Evolutionary conservation across 2,888 invertebrate species (phyloP), one percentile per base, ranked within the genome.

Genomic region (Cheilosia vernalis): DNA sequence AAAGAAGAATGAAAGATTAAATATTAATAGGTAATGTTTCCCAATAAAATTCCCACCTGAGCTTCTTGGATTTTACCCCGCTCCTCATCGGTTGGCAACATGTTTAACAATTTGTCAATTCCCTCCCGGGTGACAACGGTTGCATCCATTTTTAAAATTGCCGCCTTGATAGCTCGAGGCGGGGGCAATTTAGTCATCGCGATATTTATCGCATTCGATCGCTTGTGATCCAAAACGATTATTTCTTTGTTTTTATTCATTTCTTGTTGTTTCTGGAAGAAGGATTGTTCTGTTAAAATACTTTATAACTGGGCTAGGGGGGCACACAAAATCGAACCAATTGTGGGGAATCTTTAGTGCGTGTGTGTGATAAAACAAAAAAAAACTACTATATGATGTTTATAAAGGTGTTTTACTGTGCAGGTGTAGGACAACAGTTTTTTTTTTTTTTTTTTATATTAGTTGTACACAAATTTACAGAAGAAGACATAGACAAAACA

Each of bases 191-290:
- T 99, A 24, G 99, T 99, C 96, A 99, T 97, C 17, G 99, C 99
- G 89, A 99, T 99, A 92, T 99, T 99, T 88, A 99, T 99, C 51
- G 98, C 99, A 92, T 99, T 99, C 7, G 99, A 99, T 87, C 99
- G 94, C 92, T 99, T 99, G 56, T 98, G 96, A 92, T 98, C 98
- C 92, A 99, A 93, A 49, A 99, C 98, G 73, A 98, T 97, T 85
- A 98, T 95, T 92, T 98, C 97, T 91, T 97, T 97, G 92, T 96
- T 97, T 90, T 96, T 96, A 90, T 96, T 96, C 92, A 95, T 93
- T 90, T 96, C 96, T 93, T 96, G 95, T 93, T 96, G 96, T 93
- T 96, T 96, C 96, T 96, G 92, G 89, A 61, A 44, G 40, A 33
- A 37, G 21, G 33, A 7, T 63, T 21, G 5, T 10, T 6, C 15